Conservation (phyloP, 2,888 invertebrate genomes). For the Acanthosepion esculentum region DNA sequence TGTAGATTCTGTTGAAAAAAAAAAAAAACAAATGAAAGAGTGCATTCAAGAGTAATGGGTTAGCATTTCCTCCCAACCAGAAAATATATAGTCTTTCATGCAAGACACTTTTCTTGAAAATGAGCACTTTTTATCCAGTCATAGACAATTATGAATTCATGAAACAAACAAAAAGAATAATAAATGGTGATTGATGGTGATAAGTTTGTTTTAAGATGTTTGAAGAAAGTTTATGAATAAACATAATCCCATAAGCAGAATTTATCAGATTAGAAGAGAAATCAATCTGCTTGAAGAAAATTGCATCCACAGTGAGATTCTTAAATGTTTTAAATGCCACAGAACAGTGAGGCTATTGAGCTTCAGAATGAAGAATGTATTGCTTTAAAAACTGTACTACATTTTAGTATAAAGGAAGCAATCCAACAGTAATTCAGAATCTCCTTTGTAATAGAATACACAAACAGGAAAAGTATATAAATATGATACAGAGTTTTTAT, state of each 20-base stretch:
- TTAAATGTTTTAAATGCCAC: slow-evolving; percentile 18
- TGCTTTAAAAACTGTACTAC: background rate
- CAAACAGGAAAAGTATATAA: no score
- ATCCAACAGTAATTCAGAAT: background rate
- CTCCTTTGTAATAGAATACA: no score
- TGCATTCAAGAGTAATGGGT: background rate
- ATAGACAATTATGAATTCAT: background rate
- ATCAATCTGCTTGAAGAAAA: slow-evolving; percentile 11
- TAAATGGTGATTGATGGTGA: background rate
- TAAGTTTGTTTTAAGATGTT: background rate
- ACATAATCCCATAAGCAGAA: background rate
- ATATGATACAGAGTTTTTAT: no score
- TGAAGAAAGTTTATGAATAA: background rate
- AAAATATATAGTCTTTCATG: background rate
- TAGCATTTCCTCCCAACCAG: background rate
- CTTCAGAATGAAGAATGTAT: background rate
- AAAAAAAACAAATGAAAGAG: background rate
- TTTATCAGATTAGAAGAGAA: background rate
- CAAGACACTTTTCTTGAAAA: background rate
- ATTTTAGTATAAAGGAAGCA: background rate
- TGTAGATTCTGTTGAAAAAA: background rate
- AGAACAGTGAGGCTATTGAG: background rate
- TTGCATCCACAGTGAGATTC: background rate
- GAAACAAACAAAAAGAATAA: background rate
- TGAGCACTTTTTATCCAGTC: slow-evolving; percentile 2